Percentiles rank a stretch among this genome's conserved stretches.
phyloP scores from a whole-genome alignment of 2,113 vertebrate species.

The Mobula birostris region DNA sequence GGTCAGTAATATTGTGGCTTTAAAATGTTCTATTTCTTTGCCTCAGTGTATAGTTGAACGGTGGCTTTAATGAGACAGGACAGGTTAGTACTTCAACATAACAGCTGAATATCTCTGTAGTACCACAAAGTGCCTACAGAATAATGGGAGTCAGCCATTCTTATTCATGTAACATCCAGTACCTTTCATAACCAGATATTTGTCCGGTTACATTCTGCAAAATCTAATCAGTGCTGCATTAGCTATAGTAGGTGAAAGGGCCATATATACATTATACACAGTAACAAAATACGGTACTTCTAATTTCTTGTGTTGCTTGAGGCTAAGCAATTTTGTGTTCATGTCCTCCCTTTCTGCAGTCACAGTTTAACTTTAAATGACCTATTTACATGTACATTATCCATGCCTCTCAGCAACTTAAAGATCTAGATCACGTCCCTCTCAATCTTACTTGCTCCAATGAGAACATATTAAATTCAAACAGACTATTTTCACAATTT shows the following conservation, averaged over 20 bases:
- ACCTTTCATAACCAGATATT: background rate
- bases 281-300: background rate
- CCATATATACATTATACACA: background rate
- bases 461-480: slow-evolving; percentile 15
- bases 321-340: background rate
- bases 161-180: background rate
- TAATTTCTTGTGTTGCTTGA: background rate
- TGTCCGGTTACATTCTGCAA: background rate
- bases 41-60: background rate
- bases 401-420: slow-evolving; percentile 33
- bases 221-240: background rate
- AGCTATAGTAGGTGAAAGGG: background rate
- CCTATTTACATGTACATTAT: slow-evolving; percentile 25
- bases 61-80: background rate
- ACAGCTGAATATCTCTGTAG: background rate
- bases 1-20: background rate
- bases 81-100: background rate
- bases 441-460: slow-evolving; percentile 14
- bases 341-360: background rate
- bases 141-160: background rate
- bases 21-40: background rate
- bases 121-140: background rate
- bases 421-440: background rate
- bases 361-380: slow-evolving; percentile 32
- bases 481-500: slow-evolving; percentile 21